A percentile compares a stretch with the other conserved stretches of the same genome.
Evolutionary conservation across 2,113 vertebrate genomes (phyloP).

Genomic region (Camelus dromedarius): DNA sequence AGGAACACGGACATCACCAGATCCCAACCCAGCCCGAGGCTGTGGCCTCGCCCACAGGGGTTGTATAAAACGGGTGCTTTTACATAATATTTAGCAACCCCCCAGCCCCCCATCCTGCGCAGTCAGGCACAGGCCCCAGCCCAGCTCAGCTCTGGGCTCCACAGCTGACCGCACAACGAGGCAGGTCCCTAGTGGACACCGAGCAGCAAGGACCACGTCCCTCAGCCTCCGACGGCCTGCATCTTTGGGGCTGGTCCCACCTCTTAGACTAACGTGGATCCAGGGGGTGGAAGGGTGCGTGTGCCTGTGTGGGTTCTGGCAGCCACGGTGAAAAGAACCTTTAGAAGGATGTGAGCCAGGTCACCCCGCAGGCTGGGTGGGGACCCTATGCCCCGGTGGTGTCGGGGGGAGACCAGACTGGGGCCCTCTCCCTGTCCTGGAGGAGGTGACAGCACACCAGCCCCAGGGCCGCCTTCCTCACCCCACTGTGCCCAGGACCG

Average conservation of each 20-base stretch:
- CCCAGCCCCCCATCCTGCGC: accelerated
- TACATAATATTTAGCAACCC: too few species aligned
- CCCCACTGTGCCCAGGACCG: not conserved
- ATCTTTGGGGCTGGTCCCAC: not conserved
- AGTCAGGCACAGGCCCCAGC: not conserved
- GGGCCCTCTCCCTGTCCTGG: not conserved
- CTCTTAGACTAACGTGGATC: not conserved
- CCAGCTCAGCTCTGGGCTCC: not conserved
- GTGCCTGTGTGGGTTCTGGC: accelerated
- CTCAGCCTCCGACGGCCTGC: not conserved
- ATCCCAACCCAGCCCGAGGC: not conserved
- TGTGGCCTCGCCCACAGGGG: not conserved
- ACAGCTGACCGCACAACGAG: not conserved
- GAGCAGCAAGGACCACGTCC: too few species aligned
- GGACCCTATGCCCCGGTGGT: accelerated
- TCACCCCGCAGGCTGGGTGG: accelerated
- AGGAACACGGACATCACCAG: too few species aligned
- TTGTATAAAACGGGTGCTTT: accelerated
- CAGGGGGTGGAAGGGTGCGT: not conserved
- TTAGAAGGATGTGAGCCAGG: accelerated
- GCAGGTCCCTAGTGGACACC: accelerated
- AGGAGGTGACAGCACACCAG: not conserved
- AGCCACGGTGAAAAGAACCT: not conserved
- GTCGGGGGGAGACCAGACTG: accelerated
- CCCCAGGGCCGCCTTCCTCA: too few species aligned